Conservation (phyloP, 2,797 vertebrate species). For the Picus viridis region DNA sequence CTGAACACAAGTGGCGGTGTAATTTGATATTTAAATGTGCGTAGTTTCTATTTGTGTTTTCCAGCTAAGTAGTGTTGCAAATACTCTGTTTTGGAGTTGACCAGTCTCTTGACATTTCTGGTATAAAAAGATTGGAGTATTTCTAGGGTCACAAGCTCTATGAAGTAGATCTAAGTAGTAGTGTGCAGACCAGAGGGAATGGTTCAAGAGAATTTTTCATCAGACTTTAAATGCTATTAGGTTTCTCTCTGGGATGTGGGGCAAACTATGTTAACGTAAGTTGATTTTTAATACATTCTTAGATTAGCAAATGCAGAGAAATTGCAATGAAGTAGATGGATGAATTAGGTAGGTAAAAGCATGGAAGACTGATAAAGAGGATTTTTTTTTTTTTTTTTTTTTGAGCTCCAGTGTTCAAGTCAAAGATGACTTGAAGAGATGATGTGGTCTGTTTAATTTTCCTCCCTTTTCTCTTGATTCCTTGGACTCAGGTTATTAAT, state of each 20-base stretch:
- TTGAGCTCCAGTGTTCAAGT: background rate
- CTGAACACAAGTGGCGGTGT: background rate
- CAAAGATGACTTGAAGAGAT: background rate
- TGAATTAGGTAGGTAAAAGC: background rate
- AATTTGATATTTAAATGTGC: background rate
- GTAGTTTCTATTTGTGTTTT: background rate
- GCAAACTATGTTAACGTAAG: background rate
- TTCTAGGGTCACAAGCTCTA: background rate
- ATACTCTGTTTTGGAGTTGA: background rate
- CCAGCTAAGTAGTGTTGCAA: background rate
- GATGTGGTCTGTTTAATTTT: background rate
- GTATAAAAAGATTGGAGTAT: background rate
- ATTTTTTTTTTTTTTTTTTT: background rate
- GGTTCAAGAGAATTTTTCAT: background rate
- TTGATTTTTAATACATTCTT: background rate
- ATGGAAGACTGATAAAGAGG: background rate
- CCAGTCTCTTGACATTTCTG: background rate
- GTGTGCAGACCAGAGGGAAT: background rate
- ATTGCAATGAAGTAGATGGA: background rate
- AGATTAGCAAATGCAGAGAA: background rate
- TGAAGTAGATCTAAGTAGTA: background rate
- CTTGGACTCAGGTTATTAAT: background rate
- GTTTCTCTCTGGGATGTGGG: background rate
- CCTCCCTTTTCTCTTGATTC: background rate
- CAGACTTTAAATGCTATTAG: background rate